phyloP scores from a whole-genome alignment of 2,888 invertebrate genomes.

The Pollenia amentaria region DNA sequence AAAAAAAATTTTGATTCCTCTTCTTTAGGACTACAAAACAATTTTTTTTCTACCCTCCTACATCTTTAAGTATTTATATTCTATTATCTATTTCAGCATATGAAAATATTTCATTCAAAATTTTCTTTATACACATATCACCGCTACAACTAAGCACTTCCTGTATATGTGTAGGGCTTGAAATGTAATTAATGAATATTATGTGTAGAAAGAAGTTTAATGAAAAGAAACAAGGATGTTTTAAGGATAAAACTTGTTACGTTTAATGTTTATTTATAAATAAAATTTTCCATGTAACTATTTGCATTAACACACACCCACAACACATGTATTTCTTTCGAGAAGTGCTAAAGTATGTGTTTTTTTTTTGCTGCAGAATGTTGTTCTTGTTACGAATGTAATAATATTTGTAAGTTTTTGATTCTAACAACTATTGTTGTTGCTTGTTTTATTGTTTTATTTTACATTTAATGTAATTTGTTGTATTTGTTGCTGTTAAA shows the following conservation, averaged over 20 bases:
- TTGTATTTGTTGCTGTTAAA: slow-evolving; percentile 25
- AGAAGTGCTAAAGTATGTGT: slow-evolving; percentile 4
- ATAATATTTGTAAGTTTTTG: slow-evolving; percentile 44
- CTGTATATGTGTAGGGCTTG: background rate
- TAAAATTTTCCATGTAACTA: slow-evolving; percentile 15
- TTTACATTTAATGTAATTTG: slow-evolving; percentile 30
- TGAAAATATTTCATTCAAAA: slow-evolving; percentile 24
- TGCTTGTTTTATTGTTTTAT: slow-evolving; percentile 11
- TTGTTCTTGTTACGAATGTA: background rate
- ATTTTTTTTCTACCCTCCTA: slow-evolving; percentile 14
- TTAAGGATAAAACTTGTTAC: slow-evolving; percentile 32
- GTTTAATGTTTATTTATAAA: slow-evolving; percentile 44
- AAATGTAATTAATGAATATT: slow-evolving; percentile 61
- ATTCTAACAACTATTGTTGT: slow-evolving; percentile 49
- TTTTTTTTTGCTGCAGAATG: background rate
- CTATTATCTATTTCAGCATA: background rate
- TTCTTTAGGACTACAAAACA: background rate
- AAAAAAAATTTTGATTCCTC: too few relatives aligned
- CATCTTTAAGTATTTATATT: background rate
- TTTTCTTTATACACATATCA: slow-evolving; percentile 7
- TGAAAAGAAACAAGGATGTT: slow-evolving; percentile 23
- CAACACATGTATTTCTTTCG: background rate
- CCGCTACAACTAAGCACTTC: slow-evolving; percentile 17
- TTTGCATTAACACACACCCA: slow-evolving; percentile 5
- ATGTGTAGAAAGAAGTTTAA: background rate